Evolutionary conservation across 2,797 vertebrate species (phyloP), one percentile per base, ranked within the genome.

Genomic region (Peromyscus aztecus): DNA sequence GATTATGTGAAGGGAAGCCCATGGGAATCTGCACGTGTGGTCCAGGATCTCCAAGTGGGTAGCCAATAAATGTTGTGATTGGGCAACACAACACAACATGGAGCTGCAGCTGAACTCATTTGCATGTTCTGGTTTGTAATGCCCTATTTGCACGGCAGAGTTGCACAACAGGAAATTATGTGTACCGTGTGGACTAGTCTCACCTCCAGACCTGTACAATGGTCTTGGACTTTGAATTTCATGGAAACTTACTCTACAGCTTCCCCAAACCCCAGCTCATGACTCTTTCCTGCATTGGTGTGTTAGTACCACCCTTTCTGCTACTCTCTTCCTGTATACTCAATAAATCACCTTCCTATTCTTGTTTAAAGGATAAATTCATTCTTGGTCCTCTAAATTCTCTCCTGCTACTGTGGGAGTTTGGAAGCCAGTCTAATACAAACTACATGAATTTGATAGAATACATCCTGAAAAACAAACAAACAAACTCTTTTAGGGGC

Each of bases 181-280:
- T 6, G 24, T n/a, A 2, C 49, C 11, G 11, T 55, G 14, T 29
- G 23, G 49, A 13, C 17, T 21, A 37, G 0, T 16, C 0, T 29
- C 52, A 37, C 23, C 23, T 71, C 49, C 34, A 87, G 49, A 87
- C 34, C 21, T 52, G 21, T 17, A 46, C 7, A 87, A 16, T 37
- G 34, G 7, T 49, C 43, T 55, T 71, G 34, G 23, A 69, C 14
- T 24, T 86, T n/a, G 63, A 69, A 52, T 69, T n/a, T 7, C 12
- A 8, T 86, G 19, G 23, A 87, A 55, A 11, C 12, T 71, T 24
- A 69, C 2, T 49, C 40, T 34, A 52, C n/a, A 40, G 24, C 10
- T 3, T 9, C 4, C 29, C 12, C 63, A 4, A 34, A 12, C 19
- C 0, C 0, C 9, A 49, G 2, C 2, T 52, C 23, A 71, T 17